phyloP scores from a whole-genome alignment of 1,140 invertebrate species.

The Stenopsyche tienmushanensis region DNA sequence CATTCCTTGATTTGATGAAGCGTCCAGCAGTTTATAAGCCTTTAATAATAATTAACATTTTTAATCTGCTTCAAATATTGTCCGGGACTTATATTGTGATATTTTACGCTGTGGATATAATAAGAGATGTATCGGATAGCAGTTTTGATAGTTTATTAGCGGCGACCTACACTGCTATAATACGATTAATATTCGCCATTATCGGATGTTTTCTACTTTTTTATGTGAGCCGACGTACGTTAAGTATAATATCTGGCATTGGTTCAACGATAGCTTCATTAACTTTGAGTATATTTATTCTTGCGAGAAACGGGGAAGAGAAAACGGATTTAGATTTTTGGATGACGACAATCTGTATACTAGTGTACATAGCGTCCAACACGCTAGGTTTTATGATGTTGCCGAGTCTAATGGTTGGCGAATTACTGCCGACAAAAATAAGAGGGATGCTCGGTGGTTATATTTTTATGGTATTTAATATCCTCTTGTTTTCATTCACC shows the following conservation, averaged over 20 bases:
- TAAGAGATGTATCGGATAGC: conserved; percentile 57
- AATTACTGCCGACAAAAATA: conserved; percentile 67
- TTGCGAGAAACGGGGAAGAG: conserved; percentile 47
- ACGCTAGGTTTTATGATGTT: conserved; percentile 70
- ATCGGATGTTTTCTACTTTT: conserved; percentile 64
- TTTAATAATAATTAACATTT: conserved; percentile 67
- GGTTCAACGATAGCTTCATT: conserved; percentile 65
- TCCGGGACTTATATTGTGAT: conserved; percentile 73
- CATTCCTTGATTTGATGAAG: conserved; percentile 54
- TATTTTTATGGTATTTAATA: conserved; percentile 69
- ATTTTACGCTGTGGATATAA: conserved; percentile 72
- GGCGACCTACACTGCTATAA: conserved; percentile 65
- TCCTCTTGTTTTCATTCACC: conserved; percentile 68
- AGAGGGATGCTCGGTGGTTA: conserved; percentile 66
- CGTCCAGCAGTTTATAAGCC: conserved; percentile 66
- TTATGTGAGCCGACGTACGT: conserved; percentile 60
- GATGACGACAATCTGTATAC: conserved; percentile 56
- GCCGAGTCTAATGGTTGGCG: conserved; percentile 69
- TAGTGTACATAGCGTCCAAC: conserved; percentile 68
- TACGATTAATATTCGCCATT: conserved; percentile 63
- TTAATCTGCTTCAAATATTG: conserved; percentile 69
- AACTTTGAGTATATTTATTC: conserved; percentile 57
- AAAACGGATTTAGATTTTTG: conserved; percentile 48
- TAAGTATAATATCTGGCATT: conserved; percentile 64
- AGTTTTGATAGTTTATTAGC: conserved; percentile 55